Evolutionary conservation across 2,888 invertebrate genomes (phyloP), one percentile per base, ranked within the genome.

Genomic region (Hydriomena furcata): DNA sequence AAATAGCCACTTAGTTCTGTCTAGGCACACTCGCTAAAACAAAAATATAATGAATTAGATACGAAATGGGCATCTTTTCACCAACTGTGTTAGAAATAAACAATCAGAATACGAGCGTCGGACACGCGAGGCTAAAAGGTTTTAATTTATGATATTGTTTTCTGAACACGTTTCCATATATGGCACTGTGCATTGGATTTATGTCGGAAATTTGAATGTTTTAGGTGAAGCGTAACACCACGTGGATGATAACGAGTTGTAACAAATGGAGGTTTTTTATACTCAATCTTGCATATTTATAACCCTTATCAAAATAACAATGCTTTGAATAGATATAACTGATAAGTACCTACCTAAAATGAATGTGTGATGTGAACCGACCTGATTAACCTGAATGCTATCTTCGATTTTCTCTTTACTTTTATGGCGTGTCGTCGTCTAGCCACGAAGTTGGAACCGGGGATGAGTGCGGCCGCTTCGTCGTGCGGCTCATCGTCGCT

Each of bases 351-450:
- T 17, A 17, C 17, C 2, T 17, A n/a, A 7, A 23, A 12, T 23
- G 17, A 12, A 17, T 17, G 2, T 17, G 30, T 12, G 3, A 32
- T 24, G n/a, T 21, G 11, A 51, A 76, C 79, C 55, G 53, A 90
- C 89, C 89, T 90, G 68, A 76, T 53, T 55, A 86, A 69, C 79
- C 84, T 82, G 73, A 81, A 87, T 67, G 79, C 66, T 58, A 89
- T 78, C 75, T 89, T 90, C 40, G 84, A 72, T 71, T 86, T 90
- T 66, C 87, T 78, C 62, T 84, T 89, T 49, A 82, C 69, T 63
- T 76, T 89, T 79, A 91, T 76, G 82, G 90, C 89, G 74, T 83
- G 75, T 73, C 89, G 82, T 76, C 89, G 76, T 72, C 86, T 68
- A 66, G 82, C 87, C 76, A 84, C 46, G 76, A 84, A 78, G 74